Percentiles rank a stretch among this genome's conserved stretches.
Conservation (phyloP, 2,888 invertebrate genomes). For the Leucoma salicis region DNA sequence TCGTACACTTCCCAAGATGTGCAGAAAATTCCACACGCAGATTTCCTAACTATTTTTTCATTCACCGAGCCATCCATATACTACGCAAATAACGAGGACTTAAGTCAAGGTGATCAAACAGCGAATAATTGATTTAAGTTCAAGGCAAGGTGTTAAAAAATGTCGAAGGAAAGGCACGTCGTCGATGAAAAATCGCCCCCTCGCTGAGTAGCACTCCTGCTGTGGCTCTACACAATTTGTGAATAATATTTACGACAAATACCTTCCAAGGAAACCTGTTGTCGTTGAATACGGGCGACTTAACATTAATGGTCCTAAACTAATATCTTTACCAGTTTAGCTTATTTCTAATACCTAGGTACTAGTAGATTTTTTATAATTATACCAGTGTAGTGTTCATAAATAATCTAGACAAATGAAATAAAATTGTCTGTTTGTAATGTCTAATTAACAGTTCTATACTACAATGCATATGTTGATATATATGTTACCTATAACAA, state of each 20-base stretch:
- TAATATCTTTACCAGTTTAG: constrained; percentile 55
- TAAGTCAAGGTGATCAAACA: background rate
- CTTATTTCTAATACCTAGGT: too few species aligned
- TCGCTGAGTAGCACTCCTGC: constrained; percentile 74
- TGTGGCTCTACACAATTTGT: constrained; percentile 72
- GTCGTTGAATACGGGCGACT: constrained; percentile 58
- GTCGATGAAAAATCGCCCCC: constrained; percentile 78
- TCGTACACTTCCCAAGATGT: too few species aligned
- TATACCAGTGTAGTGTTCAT: too few species aligned
- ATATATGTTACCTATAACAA: too few species aligned
- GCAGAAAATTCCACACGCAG: too few species aligned
- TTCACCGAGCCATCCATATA: too few species aligned
- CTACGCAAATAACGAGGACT: background rate
- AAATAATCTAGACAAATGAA: too few species aligned
- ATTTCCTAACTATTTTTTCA: too few species aligned
- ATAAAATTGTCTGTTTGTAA: too few species aligned
- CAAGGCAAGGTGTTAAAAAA: constrained; percentile 76
- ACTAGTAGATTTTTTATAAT: too few species aligned
- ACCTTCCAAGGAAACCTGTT: constrained; percentile 64
- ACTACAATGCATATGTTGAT: too few species aligned
- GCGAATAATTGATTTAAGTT: constrained; percentile 71
- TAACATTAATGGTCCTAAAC: constrained; percentile 53
- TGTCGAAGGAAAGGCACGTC: constrained; percentile 73
- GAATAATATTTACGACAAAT: constrained; percentile 77
- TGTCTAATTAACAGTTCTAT: too few species aligned